Evolutionary conservation across 2,113 vertebrate genomes (phyloP).

Genomic region (Mellivora capensis): DNA sequence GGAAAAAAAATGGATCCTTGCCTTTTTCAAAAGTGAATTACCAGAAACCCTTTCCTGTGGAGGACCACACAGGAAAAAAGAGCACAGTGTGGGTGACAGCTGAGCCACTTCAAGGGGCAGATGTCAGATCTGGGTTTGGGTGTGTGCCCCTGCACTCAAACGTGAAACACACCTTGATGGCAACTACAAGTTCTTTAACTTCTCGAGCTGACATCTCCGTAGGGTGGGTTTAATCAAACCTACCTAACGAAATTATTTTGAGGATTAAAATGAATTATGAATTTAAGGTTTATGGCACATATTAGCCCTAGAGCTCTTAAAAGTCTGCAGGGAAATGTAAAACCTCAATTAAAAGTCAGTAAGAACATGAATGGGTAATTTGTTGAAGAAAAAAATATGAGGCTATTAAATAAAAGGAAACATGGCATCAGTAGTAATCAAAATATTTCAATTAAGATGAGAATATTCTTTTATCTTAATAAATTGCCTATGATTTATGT

Average conservation of each 20-base stretch:
- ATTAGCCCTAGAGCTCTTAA: neutral
- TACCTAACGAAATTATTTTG: neutral
- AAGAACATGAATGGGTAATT: neutral
- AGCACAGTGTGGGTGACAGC: neutral
- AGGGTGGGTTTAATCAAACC: neutral
- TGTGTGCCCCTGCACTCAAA: neutral
- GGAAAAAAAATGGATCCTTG: neutral
- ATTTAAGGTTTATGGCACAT: neutral
- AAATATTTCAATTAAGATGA: neutral
- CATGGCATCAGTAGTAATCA: neutral
- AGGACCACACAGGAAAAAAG: neutral
- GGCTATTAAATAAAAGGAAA: neutral
- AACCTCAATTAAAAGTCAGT: neutral
- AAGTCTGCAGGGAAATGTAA: neutral
- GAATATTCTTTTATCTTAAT: slow-evolving; percentile 13
- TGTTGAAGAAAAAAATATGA: slow-evolving; percentile 16
- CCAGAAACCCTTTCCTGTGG: neutral
- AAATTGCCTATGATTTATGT: neutral
- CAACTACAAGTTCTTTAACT: neutral
- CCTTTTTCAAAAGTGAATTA: neutral
- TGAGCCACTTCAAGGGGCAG: neutral
- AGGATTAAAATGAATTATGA: slow-evolving; percentile 7
- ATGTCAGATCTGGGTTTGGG: neutral
- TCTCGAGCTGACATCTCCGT: neutral
- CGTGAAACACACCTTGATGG: neutral